These are phyloP conservation scores for Taurulus bubalis DNA, from an alignment of 2,113 vertebrate genomes.

Conservation along the genomic window DNA sequence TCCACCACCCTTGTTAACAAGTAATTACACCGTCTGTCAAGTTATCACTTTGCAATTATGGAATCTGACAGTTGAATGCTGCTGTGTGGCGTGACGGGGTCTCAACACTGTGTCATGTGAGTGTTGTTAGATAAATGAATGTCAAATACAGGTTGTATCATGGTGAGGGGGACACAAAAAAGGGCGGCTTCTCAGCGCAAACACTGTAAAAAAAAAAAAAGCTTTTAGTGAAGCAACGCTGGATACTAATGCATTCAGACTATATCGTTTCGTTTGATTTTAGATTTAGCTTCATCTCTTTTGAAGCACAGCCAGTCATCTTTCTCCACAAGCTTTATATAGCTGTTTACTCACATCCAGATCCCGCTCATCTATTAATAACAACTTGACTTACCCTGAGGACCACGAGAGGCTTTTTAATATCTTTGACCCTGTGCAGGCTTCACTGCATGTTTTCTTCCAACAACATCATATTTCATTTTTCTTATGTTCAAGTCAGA, in stretches of 20 bases:
- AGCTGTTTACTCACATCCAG: slow-evolving; percentile 23
- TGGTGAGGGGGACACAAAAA: neutral
- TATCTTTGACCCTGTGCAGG: neutral
- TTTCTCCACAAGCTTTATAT: slow-evolving; percentile 16
- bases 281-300: slow-evolving; percentile 16
- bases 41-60: slow-evolving; percentile 54
- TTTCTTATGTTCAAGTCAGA: slow-evolving; percentile 28
- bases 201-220: slow-evolving; percentile 6
- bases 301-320: slow-evolving; percentile 11
- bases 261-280: neutral
- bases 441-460: neutral
- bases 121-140: slow-evolving; percentile 49
- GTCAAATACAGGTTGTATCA: slow-evolving; percentile 52
- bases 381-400: neutral
- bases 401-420: neutral
- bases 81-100: slow-evolving; percentile 11
- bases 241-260: slow-evolving; percentile 13
- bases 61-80: slow-evolving; percentile 54
- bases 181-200: neutral
- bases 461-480: slow-evolving; percentile 22
- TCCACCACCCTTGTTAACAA: slow-evolving; percentile 57
- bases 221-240: slow-evolving; percentile 13
- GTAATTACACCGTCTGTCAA: slow-evolving; percentile 73
- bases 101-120: slow-evolving; percentile 17
- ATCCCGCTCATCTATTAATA: neutral